These are phyloP conservation scores for Volucella inanis DNA, from an alignment of 2,888 invertebrate species.

Conservation along the genomic window DNA sequence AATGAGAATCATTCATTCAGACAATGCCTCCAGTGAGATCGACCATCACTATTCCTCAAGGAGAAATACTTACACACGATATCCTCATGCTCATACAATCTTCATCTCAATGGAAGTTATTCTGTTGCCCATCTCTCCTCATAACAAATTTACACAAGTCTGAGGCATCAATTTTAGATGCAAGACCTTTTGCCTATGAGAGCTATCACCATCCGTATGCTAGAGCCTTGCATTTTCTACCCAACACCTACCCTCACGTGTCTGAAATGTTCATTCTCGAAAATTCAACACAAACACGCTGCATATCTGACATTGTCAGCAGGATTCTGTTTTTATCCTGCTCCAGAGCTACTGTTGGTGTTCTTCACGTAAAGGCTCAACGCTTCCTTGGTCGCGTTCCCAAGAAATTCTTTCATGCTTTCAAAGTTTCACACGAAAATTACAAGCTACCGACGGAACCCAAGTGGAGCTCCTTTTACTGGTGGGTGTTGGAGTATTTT, in stretches of 20 bases:
- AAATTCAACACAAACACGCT: slow-evolving; percentile 72
- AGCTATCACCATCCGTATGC: not conserved
- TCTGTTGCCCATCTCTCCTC: slow-evolving; percentile 51
- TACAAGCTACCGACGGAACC: slow-evolving; percentile 47
- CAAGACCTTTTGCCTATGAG: slow-evolving; percentile 55
- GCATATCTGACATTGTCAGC: slow-evolving; percentile 70
- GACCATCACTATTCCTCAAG: not conserved
- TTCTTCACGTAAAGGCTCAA: slow-evolving; percentile 19
- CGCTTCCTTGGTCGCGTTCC: slow-evolving; percentile 37
- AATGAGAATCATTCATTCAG: slow-evolving; percentile 46
- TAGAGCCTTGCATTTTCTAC: not conserved
- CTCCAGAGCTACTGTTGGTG: slow-evolving; percentile 7
- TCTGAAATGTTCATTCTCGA: slow-evolving; percentile 39
- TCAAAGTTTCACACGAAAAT: slow-evolving; percentile 66
- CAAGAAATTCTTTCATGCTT: slow-evolving; percentile 49
- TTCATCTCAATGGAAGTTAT: slow-evolving; percentile 6
- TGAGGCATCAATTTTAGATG: slow-evolving; percentile 70
- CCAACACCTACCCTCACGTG: slow-evolving; percentile 1
- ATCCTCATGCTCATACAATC: not conserved
- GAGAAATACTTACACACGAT: slow-evolving; percentile 1
- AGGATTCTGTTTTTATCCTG: slow-evolving; percentile 52
- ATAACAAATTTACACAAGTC: slow-evolving; percentile 65
- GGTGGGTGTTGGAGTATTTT: slow-evolving; percentile 9
- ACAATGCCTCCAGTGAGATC: slow-evolving; percentile 38
- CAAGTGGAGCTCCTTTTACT: not conserved